A percentile compares a stretch with the other conserved stretches of the same genome.
Evolutionary conservation across 2,888 invertebrate genomes (phyloP).

Genomic region (Caenorhabditis japonica): DNA sequence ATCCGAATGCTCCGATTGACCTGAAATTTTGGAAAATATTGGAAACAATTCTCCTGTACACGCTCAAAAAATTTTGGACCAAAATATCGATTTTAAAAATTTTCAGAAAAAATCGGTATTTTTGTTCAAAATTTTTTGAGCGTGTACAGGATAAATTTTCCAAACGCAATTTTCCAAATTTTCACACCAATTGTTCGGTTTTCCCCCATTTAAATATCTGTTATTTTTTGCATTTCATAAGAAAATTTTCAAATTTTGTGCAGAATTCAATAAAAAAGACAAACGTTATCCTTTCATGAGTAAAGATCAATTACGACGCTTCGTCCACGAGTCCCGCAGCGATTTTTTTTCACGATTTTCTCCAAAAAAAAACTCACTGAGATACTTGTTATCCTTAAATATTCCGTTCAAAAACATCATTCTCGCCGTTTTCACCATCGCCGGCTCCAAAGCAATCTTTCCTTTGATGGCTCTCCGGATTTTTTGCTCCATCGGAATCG

Average conservation of each 20-base stretch:
- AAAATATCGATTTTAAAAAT: no score
- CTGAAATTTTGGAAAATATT: no score
- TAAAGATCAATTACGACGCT: background rate
- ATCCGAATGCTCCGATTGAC: no score
- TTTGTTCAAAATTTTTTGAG: background rate
- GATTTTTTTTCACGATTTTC: background rate
- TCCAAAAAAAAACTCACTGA: background rate
- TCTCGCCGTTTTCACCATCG: no score
- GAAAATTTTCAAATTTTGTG: background rate
- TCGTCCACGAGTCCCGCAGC: no score
- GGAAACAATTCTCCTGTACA: no score
- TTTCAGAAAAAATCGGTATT: conserved; percentile 4
- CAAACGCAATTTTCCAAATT: conserved; percentile 2
- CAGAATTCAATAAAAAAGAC: background rate
- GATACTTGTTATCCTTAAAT: background rate
- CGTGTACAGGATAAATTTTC: no score
- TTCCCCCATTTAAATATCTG: background rate
- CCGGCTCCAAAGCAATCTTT: no score
- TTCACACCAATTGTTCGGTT: conserved; percentile 11
- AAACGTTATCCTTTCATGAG: background rate
- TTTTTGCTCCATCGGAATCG: no score
- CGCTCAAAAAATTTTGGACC: no score
- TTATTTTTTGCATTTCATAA: background rate
- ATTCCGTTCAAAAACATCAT: background rate
- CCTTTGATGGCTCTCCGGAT: no score